Conservation (phyloP, 2,113 vertebrate species). For the Phoxinus phoxinus region DNA sequence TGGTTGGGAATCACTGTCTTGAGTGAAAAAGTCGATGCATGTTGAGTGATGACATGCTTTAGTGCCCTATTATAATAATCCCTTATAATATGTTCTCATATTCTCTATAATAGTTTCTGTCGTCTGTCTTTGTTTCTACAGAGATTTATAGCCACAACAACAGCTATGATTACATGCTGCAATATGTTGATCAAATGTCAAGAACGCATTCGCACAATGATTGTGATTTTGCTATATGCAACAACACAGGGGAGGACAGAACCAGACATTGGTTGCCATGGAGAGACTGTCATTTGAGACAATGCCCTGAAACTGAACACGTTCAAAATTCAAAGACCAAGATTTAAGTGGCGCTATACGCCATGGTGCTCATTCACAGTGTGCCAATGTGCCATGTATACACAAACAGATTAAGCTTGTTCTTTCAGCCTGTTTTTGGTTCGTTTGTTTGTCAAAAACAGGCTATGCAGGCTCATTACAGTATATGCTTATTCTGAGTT, state of each 20-base stretch:
- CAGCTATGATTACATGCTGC: slow-evolving; percentile 25
- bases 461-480: background rate
- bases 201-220: background rate
- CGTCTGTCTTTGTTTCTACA: slow-evolving; percentile 13
- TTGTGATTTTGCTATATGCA: slow-evolving; percentile 19
- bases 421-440: background rate
- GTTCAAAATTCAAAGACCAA: background rate
- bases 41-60: background rate
- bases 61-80: slow-evolving; percentile 6
- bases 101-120: slow-evolving; percentile 18
- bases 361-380: background rate
- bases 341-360: background rate
- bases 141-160: slow-evolving; percentile 25
- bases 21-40: background rate
- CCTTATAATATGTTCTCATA: background rate
- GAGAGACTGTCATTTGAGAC: slow-evolving; percentile 30
- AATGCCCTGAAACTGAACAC: slow-evolving; percentile 26
- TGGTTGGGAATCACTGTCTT: background rate
- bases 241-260: background rate
- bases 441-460: background rate
- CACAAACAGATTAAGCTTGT: slow-evolving; percentile 17
- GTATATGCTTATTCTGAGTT: background rate
- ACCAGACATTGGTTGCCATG: slow-evolving; percentile 28
- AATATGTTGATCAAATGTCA: slow-evolving; percentile 48
- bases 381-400: background rate